phyloP scores from a whole-genome alignment of 2,797 vertebrate species.

The Ceyx erithaca region DNA sequence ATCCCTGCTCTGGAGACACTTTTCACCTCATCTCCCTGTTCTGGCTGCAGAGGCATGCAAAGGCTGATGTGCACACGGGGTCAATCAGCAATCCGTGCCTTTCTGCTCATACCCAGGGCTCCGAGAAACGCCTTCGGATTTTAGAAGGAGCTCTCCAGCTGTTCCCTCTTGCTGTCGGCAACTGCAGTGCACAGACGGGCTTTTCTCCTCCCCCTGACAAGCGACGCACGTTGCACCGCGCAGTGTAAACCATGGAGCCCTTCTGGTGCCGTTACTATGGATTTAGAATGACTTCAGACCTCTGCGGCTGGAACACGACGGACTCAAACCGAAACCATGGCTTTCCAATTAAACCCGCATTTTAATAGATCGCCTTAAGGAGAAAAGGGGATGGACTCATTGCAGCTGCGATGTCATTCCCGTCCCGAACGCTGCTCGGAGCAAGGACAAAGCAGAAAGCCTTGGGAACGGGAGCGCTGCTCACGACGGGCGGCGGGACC shows the following conservation, averaged over 20 bases:
- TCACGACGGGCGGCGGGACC: no score
- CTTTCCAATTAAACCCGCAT: no score
- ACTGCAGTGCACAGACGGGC: neutral
- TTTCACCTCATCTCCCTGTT: neutral
- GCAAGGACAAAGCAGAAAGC: no score
- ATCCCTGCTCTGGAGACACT: neutral
- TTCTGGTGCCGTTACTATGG: no score
- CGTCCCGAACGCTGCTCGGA: no score
- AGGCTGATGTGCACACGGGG: neutral
- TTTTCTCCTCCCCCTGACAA: neutral
- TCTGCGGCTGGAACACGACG: no score
- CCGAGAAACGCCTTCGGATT: constrained; percentile 25
- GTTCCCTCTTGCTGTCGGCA: constrained; percentile 1
- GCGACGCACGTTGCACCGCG: neutral
- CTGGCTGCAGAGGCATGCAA: neutral
- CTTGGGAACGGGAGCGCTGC: no score
- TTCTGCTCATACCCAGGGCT: neutral
- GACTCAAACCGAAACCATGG: no score
- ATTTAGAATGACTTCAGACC: no score
- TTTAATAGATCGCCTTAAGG: no score
- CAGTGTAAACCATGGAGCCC: neutral
- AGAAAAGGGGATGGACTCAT: no score
- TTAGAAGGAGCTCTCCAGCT: constrained; percentile 1
- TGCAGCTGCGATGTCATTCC: no score
- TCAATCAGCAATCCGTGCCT: constrained; percentile 12